These are phyloP conservation scores for Heptranchias perlo DNA, from an alignment of 2,113 vertebrate genomes.

Conservation along the genomic window DNA sequence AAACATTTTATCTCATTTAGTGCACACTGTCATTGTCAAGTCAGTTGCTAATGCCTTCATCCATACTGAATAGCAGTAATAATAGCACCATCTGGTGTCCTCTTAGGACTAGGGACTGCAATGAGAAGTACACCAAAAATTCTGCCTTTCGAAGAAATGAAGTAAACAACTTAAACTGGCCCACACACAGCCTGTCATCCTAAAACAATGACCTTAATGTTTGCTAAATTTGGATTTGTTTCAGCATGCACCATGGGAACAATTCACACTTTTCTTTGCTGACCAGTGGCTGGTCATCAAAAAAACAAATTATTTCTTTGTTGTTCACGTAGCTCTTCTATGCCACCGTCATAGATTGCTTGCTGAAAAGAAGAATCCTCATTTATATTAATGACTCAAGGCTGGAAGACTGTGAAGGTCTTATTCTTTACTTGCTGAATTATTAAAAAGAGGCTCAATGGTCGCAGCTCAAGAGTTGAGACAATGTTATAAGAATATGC, in stretches of 20 bases:
- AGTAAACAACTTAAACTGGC: background rate
- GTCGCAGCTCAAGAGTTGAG: background rate
- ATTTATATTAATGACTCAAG: background rate
- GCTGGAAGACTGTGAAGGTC: background rate
- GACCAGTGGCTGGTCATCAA: background rate
- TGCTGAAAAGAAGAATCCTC: background rate
- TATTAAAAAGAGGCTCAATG: background rate
- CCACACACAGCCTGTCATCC: background rate
- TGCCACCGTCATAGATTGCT: background rate
- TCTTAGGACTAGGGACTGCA: background rate
- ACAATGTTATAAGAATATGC: background rate
- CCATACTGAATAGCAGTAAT: background rate
- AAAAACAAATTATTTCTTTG: background rate
- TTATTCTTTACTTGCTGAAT: background rate
- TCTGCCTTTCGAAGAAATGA: background rate
- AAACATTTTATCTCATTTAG: background rate
- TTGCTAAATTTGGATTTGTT: background rate
- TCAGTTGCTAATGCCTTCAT: background rate
- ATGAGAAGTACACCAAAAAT: background rate
- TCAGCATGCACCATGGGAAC: background rate
- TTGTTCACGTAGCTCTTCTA: background rate
- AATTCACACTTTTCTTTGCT: background rate
- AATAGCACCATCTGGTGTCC: slow-evolving; percentile 23
- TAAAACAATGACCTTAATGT: background rate
- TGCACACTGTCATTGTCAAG: background rate